Base-by-base conservation (phyloP, 2,113 vertebrate genomes). In the Vicugna pacos region DNA sequence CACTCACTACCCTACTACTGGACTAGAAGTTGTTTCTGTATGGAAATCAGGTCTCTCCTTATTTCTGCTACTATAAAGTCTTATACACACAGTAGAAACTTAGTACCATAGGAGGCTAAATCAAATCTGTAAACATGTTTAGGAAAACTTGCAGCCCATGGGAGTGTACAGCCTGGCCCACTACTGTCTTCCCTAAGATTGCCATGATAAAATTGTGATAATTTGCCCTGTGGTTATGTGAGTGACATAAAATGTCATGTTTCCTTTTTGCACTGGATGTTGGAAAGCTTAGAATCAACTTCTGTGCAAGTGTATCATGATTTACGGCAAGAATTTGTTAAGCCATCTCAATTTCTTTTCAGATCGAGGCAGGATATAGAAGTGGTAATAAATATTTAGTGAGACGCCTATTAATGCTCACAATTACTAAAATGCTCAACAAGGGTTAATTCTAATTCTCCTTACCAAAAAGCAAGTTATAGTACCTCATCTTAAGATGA, bases 231-330 rank as follows among this genome's bases (percentile, higher is more conserved):
- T 70, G 70, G 52, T 69, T 32, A 56, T 38, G 8, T 89, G 30
- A 94, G 11, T 38, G 42, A 81, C n/a, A 56, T 56, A 82, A 82
- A 95, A 95, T 77, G 38, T 13, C 52, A 72, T 24, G 38, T 85
- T 89, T 93, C 76, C 30, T 81, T 92, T 91, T 89, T n/a, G 77
- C 48, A 76, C 9, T 80, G 42, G n/a, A 65, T 93, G 30, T 24
- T 52, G 28, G 48, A 85, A 85, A 60, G 35, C 38, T 91, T 56
- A 67, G 52, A 60, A 81, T 52, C 7, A 56, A 89, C 20, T 89
- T 85, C 76, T 89, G 35, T 85, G 58, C 76, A 91, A 69, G 12
- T 46, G 5, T 24, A 14, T 52, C 16, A 32, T 42, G 19, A 69
- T 93, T 91, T 65, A 46, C 13, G 56, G 19, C 15, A 75, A 93